Conservation (phyloP, 2,888 invertebrate species). For the Cyclophora albipunctata region DNA sequence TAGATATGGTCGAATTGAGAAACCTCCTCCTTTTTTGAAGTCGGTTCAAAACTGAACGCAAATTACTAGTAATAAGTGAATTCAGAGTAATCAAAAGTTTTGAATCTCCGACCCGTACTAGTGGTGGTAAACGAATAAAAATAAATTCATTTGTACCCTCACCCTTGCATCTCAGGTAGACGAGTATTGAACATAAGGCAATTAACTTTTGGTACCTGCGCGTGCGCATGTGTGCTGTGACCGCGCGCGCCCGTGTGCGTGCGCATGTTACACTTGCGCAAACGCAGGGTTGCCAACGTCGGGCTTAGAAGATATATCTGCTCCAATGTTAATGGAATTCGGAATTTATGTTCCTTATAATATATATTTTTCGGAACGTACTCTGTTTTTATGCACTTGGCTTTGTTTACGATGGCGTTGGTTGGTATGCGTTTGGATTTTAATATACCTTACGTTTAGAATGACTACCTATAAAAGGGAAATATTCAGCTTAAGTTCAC, state of each 20-base stretch:
- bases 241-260: constrained; percentile 13
- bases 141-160: constrained; percentile 30
- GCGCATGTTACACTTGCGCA: constrained; percentile 55
- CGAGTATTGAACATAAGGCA: constrained; percentile 70
- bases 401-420: background rate
- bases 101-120: constrained; percentile 3
- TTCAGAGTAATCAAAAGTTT: too few species aligned
- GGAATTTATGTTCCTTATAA: constrained; percentile 48
- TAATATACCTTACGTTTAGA: too few species aligned
- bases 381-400: background rate
- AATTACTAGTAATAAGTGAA: too few species aligned
- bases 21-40: too few species aligned
- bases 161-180: constrained; percentile 55
- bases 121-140: constrained; percentile 19
- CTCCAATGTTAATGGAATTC: constrained; percentile 55
- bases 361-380: background rate
- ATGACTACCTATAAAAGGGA: too few species aligned
- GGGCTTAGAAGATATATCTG: constrained; percentile 26
- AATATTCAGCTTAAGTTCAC: too few species aligned
- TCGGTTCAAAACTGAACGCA: too few species aligned
- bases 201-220: constrained; percentile 71
- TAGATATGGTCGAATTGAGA: too few species aligned
- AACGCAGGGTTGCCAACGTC: constrained; percentile 48
- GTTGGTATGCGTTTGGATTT: too few species aligned
- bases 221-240: constrained; percentile 33